Evolutionary conservation across 2,797 vertebrate genomes (phyloP).

Genomic region (Leptatherina wallacei): DNA sequence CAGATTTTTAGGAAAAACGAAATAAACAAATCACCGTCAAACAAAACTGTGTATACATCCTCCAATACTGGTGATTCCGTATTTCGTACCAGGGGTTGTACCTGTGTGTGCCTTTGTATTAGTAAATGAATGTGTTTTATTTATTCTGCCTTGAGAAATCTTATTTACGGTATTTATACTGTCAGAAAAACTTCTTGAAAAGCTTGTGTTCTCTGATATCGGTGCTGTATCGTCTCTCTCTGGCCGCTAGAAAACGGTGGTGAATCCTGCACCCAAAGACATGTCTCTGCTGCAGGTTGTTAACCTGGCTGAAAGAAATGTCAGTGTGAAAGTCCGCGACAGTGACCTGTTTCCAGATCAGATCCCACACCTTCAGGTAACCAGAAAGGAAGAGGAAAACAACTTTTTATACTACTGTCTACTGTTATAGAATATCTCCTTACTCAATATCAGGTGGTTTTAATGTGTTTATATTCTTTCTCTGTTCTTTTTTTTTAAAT

Average conservation of each 20-base stretch:
- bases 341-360: slow-evolving; percentile 72
- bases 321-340: slow-evolving; percentile 75
- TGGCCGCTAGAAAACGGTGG: slow-evolving; percentile 83
- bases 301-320: slow-evolving; percentile 84
- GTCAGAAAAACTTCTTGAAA: neutral
- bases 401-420: neutral
- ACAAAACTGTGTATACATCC: too few relatives aligned
- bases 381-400: neutral
- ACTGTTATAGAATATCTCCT: too few relatives aligned
- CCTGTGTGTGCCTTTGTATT: neutral
- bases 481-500: too few relatives aligned
- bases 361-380: slow-evolving; percentile 72
- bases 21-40: too few relatives aligned
- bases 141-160: too few relatives aligned
- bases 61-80: neutral
- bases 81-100: neutral
- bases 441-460: too few relatives aligned
- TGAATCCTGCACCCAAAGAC: slow-evolving; percentile 76
- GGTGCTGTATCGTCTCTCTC: neutral
- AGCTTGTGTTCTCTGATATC: neutral
- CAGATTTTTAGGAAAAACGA: too few relatives aligned
- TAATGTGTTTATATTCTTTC: too few relatives aligned
- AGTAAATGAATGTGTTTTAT: neutral
- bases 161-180: neutral
- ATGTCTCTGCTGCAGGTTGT: slow-evolving; percentile 88